Percentiles rank a stretch among this genome's conserved stretches.
Conservation (phyloP, 2,888 invertebrate genomes). For the Megaustenia siamemsis region DNA sequence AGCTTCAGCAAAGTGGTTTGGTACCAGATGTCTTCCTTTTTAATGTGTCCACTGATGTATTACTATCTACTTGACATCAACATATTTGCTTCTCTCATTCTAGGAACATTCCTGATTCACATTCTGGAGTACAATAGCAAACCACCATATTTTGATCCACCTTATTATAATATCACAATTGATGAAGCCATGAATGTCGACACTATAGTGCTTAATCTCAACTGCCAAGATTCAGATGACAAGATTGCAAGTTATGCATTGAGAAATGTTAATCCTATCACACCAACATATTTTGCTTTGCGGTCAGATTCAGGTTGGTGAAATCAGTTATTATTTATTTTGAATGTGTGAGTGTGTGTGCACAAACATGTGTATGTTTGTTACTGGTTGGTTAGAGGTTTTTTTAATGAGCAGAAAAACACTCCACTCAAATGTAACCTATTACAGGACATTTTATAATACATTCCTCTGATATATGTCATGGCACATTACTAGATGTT, state of each 20-base stretch:
- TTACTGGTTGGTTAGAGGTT: too few relatives aligned
- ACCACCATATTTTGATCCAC: constrained; percentile 85
- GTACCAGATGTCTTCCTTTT: too few relatives aligned
- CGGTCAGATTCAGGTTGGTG: constrained; percentile 36
- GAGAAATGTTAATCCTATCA: constrained; percentile 15
- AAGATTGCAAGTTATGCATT: constrained; percentile 64
- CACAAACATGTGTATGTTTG: too few relatives aligned
- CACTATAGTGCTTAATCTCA: constrained; percentile 69
- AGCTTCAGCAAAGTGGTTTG: neutral
- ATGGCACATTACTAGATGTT: too few relatives aligned
- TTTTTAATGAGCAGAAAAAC: too few relatives aligned
- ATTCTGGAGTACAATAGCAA: constrained; percentile 84
- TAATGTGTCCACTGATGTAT: too few relatives aligned
- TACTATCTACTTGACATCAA: too few relatives aligned
- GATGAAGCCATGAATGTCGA: constrained; percentile 71
- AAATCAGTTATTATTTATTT: neutral
- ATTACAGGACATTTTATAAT: too few relatives aligned
- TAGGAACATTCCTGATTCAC: constrained; percentile 84
- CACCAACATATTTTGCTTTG: constrained; percentile 34
- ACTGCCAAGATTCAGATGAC: constrained; percentile 73
- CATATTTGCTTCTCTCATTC: neutral
- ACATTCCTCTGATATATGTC: too few relatives aligned
- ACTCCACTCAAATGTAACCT: too few relatives aligned
- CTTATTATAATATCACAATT: constrained; percentile 78
- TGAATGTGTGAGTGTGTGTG: neutral